Evolutionary conservation across 2,113 vertebrate genomes (phyloP).

Genomic region (Macquaria ambigua): DNA sequence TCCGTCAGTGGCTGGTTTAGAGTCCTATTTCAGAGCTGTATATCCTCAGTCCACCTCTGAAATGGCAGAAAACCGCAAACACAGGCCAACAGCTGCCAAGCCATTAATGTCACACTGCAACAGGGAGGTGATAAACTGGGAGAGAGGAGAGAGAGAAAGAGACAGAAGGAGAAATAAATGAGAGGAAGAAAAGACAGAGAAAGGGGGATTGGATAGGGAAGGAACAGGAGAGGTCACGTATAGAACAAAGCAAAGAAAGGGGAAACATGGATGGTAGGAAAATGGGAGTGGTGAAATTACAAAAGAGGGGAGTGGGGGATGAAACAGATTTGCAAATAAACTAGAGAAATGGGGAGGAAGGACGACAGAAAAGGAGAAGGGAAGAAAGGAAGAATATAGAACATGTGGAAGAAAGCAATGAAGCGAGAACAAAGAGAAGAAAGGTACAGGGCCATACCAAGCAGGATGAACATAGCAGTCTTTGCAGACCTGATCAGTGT

Average conservation of each 20-base stretch:
- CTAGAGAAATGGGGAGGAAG: neutral
- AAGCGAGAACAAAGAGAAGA: neutral
- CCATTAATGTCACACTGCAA: constrained; percentile 69
- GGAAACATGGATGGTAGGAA: neutral
- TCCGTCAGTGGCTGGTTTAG: constrained; percentile 28
- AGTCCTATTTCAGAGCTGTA: constrained; percentile 29
- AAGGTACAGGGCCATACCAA: neutral
- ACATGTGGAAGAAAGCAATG: neutral
- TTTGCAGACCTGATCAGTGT: neutral
- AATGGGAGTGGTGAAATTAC: neutral
- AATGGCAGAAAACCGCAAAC: constrained; percentile 67
- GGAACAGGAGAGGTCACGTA: neutral
- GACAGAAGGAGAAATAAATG: neutral
- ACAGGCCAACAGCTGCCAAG: constrained; percentile 71
- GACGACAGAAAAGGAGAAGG: neutral
- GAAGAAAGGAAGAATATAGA: neutral
- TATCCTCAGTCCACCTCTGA: constrained; percentile 25
- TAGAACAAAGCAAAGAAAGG: neutral
- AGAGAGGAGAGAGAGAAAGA: no score
- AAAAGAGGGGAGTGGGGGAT: neutral
- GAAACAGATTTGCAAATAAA: neutral
- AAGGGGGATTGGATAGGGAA: neutral
- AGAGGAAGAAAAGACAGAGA: neutral
- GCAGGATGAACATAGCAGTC: neutral
- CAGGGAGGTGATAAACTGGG: constrained; percentile 51